Evolutionary conservation across 2,888 invertebrate species (phyloP), one percentile per base, ranked within the genome.

Genomic region (Liodrosophila aerea): DNA sequence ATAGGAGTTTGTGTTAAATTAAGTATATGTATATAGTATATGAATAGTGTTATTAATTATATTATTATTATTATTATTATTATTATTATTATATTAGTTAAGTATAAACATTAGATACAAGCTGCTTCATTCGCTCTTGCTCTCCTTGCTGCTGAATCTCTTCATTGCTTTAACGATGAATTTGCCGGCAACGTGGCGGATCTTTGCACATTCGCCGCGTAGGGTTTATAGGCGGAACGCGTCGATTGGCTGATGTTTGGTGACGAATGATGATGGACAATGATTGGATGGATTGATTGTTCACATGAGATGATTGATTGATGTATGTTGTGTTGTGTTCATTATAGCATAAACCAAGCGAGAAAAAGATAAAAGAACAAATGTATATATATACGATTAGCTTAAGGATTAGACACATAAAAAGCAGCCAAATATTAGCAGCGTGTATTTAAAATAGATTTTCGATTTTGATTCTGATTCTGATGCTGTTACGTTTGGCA

Each of bases 121-220:
- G 60, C 45, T 37, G 51, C 34, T 16, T 37, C 15, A 13, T 45
- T 45, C 15, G 15, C n/a, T 8, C 7, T 37, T 12, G 8, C 33
- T 16, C 8, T 36, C n/a, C 4, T 9, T 16, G 1, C 7, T 12
- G n/a, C 7, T 45, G 33, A 4, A 1, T 49, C 22, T n/a, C n/a
- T 33, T 68, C 53, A 88, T 86, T 89, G 88, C 80, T 90, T 90
- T 75, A 95, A 92, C 78, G 95, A 94, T 82, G 95, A 94, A 91
- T 95, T 95, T 87, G 95, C 95, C 87, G 96, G 96, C 90, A 96
- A 92, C 82, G 96, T 96, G 73, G 96, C 95, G 88, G 96, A 96
- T 91, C 96, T 94, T 92, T 95, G 96, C 83, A 90, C 93, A 93
- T 90, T 90, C 51, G 89, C 89, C 76, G 89, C 88, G 71, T 87